Evolutionary conservation across 2,113 vertebrate species (phyloP).

Genomic region (Prolemur simus): DNA sequence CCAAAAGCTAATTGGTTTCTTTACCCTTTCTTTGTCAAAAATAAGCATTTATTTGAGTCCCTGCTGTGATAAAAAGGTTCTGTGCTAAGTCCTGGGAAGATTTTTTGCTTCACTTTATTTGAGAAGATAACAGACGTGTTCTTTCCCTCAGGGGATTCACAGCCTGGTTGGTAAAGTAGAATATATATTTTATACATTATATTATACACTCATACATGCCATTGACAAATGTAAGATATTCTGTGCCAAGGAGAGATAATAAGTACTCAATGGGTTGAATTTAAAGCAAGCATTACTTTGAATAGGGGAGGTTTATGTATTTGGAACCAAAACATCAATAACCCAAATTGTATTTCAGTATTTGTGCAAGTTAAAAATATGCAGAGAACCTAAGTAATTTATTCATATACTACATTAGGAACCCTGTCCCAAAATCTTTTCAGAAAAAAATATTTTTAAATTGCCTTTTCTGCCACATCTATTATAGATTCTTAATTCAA

Average conservation of each 20-base stretch:
- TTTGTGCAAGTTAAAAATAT: conserved; percentile 52
- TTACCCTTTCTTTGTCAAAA: neutral
- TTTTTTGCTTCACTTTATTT: conserved; percentile 40
- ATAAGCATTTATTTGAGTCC: conserved; percentile 18
- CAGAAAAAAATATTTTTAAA: neutral
- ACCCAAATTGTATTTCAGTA: conserved; percentile 44
- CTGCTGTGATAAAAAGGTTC: neutral
- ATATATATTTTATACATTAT: conserved; percentile 7
- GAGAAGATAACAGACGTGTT: neutral
- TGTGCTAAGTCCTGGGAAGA: neutral
- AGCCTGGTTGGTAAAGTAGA: neutral
- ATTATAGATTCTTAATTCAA: conserved; percentile 17
- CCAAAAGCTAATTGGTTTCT: conserved; percentile 15
- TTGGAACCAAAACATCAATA: conserved; percentile 62
- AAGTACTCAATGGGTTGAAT: neutral
- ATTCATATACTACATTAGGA: conserved; percentile 4
- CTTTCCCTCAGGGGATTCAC: neutral
- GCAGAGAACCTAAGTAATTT: conserved; percentile 47
- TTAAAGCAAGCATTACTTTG: conserved; percentile 53
- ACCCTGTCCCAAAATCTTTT: conserved; percentile 37
- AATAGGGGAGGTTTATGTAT: conserved; percentile 42
- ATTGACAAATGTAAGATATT: neutral
- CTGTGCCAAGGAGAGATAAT: conserved; percentile 18
- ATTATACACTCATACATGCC: neutral
- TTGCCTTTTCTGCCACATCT: neutral